Evolutionary conservation across 2,797 vertebrate genomes (phyloP), one percentile per base, ranked within the genome.

Genomic region (Toxotes lorentzi): DNA sequence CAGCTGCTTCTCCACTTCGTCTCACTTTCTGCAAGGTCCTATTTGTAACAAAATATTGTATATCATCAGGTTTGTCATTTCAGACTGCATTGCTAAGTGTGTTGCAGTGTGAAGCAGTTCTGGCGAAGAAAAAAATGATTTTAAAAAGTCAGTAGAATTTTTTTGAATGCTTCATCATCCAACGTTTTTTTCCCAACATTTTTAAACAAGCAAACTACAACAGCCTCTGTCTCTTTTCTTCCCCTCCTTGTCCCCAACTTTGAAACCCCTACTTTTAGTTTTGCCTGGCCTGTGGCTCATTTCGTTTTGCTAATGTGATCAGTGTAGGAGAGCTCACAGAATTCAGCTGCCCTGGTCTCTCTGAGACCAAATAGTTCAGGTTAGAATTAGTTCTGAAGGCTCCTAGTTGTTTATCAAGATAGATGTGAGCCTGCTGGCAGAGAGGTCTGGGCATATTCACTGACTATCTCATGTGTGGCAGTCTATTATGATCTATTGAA

Each of bases 231-330:
- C n/a, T 38, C 19, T 9, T 50, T 8, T 47, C 4, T 35, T 7
- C 9, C 35, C 35, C 35, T 35, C 35, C 35, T 35, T 35, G 35
- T 35, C 35, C 35, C 35, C 35, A 35, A 7, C 7, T 35, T 35
- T 35, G 34, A 35, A 6, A 35, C 34, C 45, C 30, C n/a, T 47
- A 21, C 38, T 66, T 77, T 53, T 27, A 38, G 19, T 3, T 53
- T 1, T 58, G 17, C 27, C 40, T 72, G 61, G 59, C 63, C 7
- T 34, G 19, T 64, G 53, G 71, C 56, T n/a, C 40, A 34, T 30
- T 16, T 58, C 14, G 50, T 68, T 73, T 76, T 81, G 65, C 51
- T 83, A 71, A 83, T 78, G 83, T 73, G 64, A 73, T 81, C 65
- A 70, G 56, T 41, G 48, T 21, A 65, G 45, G 40, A 59, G 62